Base-by-base conservation (phyloP, 2,888 invertebrate species). In the Himalopsyche anomala region DNA sequence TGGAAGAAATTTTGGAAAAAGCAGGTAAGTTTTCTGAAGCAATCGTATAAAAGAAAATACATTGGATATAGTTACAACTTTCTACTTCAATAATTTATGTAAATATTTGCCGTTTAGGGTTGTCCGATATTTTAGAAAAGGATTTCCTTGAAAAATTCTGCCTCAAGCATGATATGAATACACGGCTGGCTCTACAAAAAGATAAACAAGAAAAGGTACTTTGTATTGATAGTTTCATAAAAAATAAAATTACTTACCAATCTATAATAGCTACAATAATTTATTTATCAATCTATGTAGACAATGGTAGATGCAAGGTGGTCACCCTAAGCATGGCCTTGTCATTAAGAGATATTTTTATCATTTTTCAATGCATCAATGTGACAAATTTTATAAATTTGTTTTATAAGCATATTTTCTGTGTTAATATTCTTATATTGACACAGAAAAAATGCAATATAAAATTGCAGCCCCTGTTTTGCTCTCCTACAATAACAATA, bases 111-210 rank as follows among this genome's bases (percentile, higher is more conserved):
- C 40, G 87, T 86, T 40, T 89, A 93, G 93, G 92, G 79, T 90
- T 93, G 4, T 90, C 91, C 88, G 92, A 92, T 0, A 92, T 93
- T 51, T 88, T 93, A 38, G 91, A 93, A 85, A 93, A 92, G 87
- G 92, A 93, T 85, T 93, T 93, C 83, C 91, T 94, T 0, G 89
- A 91, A 5, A 93, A 93, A 91, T 91, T 92, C 87, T 92, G 92
- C 0, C 89, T 92, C 17, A 92, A 92, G 87, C 93, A 93, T 84
- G 93, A 94, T 86, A 91, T 94, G 74, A 94, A 94, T 89, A 91
- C 90, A 84, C 94, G 93, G 90, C 90, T 94, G 11, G 93, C 93
- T 5, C 91, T 92, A 28, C 89, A 91, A 83, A 91, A 91, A 88
- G 87, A 89, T 4, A 90, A 91, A 89, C 91, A 91, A 89, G 86